phyloP scores from a whole-genome alignment of 2,888 invertebrate species.

The Heliconius sara region DNA sequence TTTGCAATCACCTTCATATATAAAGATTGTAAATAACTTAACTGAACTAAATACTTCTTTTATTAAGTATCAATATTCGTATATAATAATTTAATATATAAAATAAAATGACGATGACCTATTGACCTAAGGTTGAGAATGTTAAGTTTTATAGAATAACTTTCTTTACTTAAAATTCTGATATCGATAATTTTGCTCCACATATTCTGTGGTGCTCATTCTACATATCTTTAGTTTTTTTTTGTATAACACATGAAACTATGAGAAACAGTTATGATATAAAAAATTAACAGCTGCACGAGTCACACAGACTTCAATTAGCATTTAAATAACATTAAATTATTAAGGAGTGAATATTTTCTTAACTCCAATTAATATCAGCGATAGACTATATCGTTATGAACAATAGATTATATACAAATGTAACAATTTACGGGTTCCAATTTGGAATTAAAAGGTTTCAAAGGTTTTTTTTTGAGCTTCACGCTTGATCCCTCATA shows the following conservation, averaged over 20 bases:
- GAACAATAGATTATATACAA: no score
- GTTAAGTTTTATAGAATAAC: not conserved
- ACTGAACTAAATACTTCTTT: not conserved
- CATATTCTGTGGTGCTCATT: not conserved
- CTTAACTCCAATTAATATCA: no score
- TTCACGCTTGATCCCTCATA: not conserved
- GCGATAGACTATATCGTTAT: no score
- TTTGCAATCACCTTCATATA: no score
- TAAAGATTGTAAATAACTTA: no score
- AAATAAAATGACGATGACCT: conserved; percentile 13
- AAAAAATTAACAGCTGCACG: not conserved
- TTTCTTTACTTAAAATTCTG: conserved; percentile 13
- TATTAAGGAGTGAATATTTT: not conserved
- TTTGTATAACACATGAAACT: not conserved
- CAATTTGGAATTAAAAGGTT: no score
- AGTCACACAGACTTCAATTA: not conserved
- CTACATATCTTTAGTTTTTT: not conserved
- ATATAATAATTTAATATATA: not conserved
- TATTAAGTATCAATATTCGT: not conserved
- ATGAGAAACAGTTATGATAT: not conserved
- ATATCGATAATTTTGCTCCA: not conserved
- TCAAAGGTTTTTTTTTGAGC: no score
- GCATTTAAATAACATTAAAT: not conserved
- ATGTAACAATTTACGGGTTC: no score
- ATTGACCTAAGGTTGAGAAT: conserved; percentile 12